Percentiles rank a stretch among this genome's conserved stretches.
These are phyloP conservation scores for Allobates femoralis DNA, from an alignment of 2,797 vertebrate species.

Conservation along the genomic window DNA sequence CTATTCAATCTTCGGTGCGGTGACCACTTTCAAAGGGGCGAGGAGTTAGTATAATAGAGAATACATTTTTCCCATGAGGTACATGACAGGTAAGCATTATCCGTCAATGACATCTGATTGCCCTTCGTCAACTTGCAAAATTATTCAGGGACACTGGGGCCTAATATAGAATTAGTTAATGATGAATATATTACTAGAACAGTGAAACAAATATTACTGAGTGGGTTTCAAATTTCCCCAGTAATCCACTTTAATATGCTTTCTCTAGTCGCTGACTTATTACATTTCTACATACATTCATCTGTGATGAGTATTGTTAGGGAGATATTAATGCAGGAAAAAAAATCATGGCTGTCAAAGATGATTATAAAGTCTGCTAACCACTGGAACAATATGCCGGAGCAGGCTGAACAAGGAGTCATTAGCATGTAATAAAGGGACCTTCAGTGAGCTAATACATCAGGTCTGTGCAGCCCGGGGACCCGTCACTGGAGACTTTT, in stretches of 20 bases:
- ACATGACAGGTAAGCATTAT: slow-evolving; percentile 37
- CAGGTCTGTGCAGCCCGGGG: background rate
- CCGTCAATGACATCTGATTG: slow-evolving; percentile 48
- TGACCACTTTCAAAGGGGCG: background rate
- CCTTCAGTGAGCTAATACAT: slow-evolving; percentile 31
- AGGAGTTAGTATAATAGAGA: slow-evolving; percentile 18
- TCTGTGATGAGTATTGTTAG: slow-evolving; percentile 63
- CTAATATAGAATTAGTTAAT: slow-evolving; percentile 47
- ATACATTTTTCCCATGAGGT: slow-evolving; percentile 48
- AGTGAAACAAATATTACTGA: slow-evolving; percentile 50
- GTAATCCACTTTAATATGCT: slow-evolving; percentile 66
- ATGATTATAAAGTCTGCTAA: slow-evolving; percentile 65
- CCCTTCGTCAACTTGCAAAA: slow-evolving; percentile 48
- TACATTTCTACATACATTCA: slow-evolving; percentile 66
- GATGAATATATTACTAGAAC: slow-evolving; percentile 54
- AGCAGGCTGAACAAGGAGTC: slow-evolving; percentile 21
- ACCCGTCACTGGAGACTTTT: background rate
- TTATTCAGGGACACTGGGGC: slow-evolving; percentile 57
- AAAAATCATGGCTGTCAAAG: slow-evolving; percentile 61
- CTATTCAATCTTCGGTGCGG: background rate
- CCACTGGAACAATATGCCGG: slow-evolving; percentile 50
- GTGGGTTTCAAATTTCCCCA: slow-evolving; percentile 64
- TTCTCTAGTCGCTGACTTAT: slow-evolving; percentile 63
- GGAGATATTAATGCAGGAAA: slow-evolving; percentile 61
- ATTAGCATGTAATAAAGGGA: slow-evolving; percentile 45